These are phyloP conservation scores for Plumapathes pennacea DNA, from an alignment of 92 coral and sea anemone species.

Conservation along the genomic window DNA sequence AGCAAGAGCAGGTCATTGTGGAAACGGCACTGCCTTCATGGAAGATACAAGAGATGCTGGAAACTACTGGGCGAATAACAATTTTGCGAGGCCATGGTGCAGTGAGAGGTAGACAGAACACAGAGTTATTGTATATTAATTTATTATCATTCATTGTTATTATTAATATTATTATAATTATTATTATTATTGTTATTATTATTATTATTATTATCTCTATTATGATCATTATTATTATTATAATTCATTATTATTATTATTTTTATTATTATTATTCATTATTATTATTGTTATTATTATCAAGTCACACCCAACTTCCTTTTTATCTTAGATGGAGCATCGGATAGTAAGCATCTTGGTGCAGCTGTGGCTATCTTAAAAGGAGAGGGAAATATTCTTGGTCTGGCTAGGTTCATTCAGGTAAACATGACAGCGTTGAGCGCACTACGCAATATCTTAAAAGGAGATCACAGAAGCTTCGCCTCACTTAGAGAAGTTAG, in stretches of 20 bases:
- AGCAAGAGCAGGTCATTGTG: slow-evolving; percentile 76
- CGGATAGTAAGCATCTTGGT: slow-evolving; percentile 83
- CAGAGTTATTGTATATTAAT: no score
- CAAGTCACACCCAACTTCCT: no score
- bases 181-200: no score
- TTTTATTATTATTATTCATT: no score
- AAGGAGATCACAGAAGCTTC: no score
- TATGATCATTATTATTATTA: no score
- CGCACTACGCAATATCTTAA: not conserved
- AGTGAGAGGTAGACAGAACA: slow-evolving; percentile 46
- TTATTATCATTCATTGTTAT: not conserved
- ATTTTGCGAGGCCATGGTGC: slow-evolving; percentile 92
- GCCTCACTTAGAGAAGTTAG: no score
- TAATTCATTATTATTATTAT: no score
- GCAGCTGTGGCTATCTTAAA: slow-evolving; percentile 90
- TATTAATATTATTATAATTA: not conserved
- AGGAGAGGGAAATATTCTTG: slow-evolving; percentile 59
- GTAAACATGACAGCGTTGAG: slow-evolving; percentile 13
- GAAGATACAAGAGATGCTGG: slow-evolving; percentile 65
- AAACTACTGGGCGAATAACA: slow-evolving; percentile 79
- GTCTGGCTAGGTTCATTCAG: slow-evolving; percentile 87
- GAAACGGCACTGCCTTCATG: slow-evolving; percentile 85
- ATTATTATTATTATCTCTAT: no score
- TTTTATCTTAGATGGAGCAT: no score
- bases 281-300: no score